Conservation (phyloP, 2,888 invertebrate species). For the Brenthis hecate region DNA sequence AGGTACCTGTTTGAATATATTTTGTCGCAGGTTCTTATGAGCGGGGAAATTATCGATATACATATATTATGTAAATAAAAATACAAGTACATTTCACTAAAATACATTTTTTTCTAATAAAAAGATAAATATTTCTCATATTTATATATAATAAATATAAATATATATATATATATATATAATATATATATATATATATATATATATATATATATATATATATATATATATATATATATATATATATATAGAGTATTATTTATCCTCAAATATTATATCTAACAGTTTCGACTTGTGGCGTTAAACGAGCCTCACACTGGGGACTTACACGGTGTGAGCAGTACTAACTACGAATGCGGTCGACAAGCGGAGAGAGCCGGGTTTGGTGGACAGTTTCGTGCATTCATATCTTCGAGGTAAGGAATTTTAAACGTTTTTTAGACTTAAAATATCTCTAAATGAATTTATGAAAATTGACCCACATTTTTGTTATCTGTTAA, state of each 20-base stretch:
- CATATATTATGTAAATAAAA: no score
- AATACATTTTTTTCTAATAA: background rate
- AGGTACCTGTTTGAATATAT: no score
- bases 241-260: no score
- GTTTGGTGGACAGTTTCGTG: conserved; percentile 93
- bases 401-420: conserved; percentile 93
- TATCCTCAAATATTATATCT: background rate
- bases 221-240: no score
- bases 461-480: background rate
- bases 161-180: no score
- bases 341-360: conserved; percentile 96
- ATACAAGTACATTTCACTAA: background rate
- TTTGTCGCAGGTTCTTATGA: no score
- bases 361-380: conserved; percentile 94
- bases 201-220: no score
- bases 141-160: no score
- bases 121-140: no score
- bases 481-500: background rate
- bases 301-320: conserved; percentile 96
- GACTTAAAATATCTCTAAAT: background rate
- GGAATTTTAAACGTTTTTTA: background rate
- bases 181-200: no score
- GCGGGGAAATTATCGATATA: no score
- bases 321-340: conserved; percentile 95
- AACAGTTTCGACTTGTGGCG: conserved; percentile 92